Conservation (phyloP, 1,140 invertebrate species). For the Apolygus lucorum region DNA sequence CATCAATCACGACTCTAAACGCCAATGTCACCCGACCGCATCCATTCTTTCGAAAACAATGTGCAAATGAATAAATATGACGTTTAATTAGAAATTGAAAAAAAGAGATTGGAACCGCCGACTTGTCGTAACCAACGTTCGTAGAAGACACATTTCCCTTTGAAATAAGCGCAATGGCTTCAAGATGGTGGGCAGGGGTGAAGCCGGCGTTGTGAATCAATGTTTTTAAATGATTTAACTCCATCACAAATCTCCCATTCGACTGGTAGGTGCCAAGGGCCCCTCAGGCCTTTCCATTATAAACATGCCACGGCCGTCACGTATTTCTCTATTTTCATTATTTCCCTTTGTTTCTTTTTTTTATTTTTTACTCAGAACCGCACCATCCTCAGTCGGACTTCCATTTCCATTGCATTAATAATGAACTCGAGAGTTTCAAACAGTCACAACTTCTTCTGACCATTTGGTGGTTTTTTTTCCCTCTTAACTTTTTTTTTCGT, state of each 20-base stretch:
- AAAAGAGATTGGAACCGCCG: background rate
- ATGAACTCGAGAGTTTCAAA: constrained; percentile 1
- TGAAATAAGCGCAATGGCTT: constrained; percentile 7
- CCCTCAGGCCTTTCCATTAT: constrained; percentile 14
- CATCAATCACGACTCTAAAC: too few species aligned
- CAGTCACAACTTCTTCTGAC: background rate
- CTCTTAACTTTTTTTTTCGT: background rate
- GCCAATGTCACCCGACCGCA: too few species aligned
- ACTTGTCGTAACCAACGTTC: background rate
- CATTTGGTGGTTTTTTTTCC: constrained; percentile 8
- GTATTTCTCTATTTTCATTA: constrained; percentile 17
- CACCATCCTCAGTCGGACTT: background rate
- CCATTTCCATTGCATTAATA: constrained; percentile 16
- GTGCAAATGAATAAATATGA: background rate
- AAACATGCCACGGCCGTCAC: constrained; percentile 8
- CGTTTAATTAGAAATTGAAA: background rate
- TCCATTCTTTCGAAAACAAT: background rate
- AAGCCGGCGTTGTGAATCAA: constrained; percentile 12
- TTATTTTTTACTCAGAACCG: background rate
- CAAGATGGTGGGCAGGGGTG: constrained; percentile 14
- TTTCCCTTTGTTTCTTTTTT: constrained; percentile 12
- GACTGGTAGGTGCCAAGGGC: constrained; percentile 14
- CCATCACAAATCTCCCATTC: constrained; percentile 16
- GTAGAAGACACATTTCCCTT: background rate
- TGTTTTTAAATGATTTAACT: constrained; percentile 15